Evolutionary conservation across 2,797 vertebrate genomes (phyloP).

Genomic region (Myotis planiceps): DNA sequence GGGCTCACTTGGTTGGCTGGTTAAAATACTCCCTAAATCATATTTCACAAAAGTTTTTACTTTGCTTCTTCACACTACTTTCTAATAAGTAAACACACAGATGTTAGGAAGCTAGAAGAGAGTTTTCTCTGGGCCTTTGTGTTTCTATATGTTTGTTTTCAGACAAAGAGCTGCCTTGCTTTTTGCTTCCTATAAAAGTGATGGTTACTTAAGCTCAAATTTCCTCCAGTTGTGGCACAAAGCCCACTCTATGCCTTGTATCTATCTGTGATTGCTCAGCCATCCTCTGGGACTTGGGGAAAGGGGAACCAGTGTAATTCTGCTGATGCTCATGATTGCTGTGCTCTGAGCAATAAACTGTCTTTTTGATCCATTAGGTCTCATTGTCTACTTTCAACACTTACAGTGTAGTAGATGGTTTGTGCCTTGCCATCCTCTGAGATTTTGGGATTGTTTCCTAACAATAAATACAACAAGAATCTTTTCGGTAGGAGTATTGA

Average conservation of each 20-base stretch:
- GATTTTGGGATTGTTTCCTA: neutral
- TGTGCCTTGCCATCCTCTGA: neutral
- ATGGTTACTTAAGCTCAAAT: neutral
- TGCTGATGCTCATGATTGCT: neutral
- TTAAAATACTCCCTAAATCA: neutral
- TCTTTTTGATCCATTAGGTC: neutral
- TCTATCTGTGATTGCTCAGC: neutral
- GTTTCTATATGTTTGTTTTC: neutral
- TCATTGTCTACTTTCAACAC: neutral
- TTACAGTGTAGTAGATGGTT: neutral
- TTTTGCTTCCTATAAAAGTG: neutral
- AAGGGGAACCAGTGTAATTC: neutral
- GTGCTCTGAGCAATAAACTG: neutral
- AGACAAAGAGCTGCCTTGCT: neutral
- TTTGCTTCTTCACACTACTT: neutral
- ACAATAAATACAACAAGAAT: neutral
- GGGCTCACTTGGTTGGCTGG: neutral
- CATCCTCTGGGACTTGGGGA: neutral
- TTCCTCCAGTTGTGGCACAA: neutral
- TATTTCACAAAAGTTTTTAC: neutral
- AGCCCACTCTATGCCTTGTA: neutral
- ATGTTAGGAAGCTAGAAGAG: neutral
- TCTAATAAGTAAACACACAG: neutral
- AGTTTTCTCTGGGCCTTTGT: neutral
- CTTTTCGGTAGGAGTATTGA: neutral